Percentiles rank a stretch among this genome's conserved stretches.
These are phyloP conservation scores for Watsonalla cultraria DNA, from an alignment of 2,888 invertebrate genomes.

Conservation along the genomic window DNA sequence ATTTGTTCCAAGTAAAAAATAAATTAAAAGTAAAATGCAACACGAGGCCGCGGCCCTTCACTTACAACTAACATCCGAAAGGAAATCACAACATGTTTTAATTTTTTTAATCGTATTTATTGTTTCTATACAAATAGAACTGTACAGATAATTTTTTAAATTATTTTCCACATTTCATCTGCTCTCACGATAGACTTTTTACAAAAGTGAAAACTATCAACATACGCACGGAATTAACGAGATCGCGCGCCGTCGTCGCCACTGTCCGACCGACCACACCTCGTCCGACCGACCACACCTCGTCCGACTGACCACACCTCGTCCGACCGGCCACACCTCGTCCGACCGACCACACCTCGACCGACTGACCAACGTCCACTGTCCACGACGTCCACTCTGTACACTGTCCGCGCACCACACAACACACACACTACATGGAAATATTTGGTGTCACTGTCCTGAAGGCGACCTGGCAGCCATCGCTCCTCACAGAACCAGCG, in stretches of 20 bases:
- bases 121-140: slow-evolving; percentile 81
- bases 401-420: not conserved
- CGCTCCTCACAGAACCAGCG: not conserved
- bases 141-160: slow-evolving; percentile 76
- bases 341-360: not conserved
- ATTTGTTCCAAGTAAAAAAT: slow-evolving; percentile 63
- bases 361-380: no score
- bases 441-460: slow-evolving; percentile 30
- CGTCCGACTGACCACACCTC: no score
- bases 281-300: not conserved
- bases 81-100: slow-evolving; percentile 75
- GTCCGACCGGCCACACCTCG: slow-evolving; percentile 9
- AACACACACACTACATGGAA: slow-evolving; percentile 30
- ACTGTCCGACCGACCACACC: slow-evolving; percentile 11
- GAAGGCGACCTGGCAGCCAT: slow-evolving; percentile 38
- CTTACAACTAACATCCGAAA: slow-evolving; percentile 59
- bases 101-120: slow-evolving; percentile 78
- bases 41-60: slow-evolving; percentile 36
- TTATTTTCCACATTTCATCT: slow-evolving; percentile 74
- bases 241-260: slow-evolving; percentile 52
- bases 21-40: slow-evolving; percentile 65
- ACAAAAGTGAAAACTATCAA: slow-evolving; percentile 80
- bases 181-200: slow-evolving; percentile 77
- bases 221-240: slow-evolving; percentile 71
- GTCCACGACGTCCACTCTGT: not conserved